Percentiles rank a stretch among this genome's conserved stretches.
phyloP scores from a whole-genome alignment of 2,888 invertebrate species.

The Heliconius ethilla region DNA sequence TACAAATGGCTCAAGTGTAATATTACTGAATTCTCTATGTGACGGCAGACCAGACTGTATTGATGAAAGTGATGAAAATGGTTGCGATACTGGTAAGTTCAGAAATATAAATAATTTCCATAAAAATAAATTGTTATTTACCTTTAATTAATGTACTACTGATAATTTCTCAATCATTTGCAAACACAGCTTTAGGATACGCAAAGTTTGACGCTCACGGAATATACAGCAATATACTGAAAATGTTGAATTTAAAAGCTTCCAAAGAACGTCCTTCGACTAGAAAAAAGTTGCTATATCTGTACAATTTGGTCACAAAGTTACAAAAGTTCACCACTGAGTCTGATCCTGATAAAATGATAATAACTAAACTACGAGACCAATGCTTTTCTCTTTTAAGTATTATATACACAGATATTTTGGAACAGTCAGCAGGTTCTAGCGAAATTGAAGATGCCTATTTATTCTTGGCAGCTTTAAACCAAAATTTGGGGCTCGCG shows the following conservation, averaged over 20 bases:
- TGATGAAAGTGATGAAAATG: constrained; percentile 67
- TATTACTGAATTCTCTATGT: constrained; percentile 61
- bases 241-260: constrained; percentile 53
- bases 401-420: constrained; percentile 54
- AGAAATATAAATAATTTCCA: not conserved
- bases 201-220: constrained; percentile 58
- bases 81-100: constrained; percentile 58
- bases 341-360: constrained; percentile 45
- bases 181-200: constrained; percentile 48
- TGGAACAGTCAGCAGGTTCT: constrained; percentile 44
- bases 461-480: constrained; percentile 54
- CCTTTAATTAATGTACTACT: not conserved
- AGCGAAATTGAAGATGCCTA: constrained; percentile 54
- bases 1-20: constrained; percentile 49
- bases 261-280: constrained; percentile 48
- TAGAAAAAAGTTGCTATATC: constrained; percentile 49
- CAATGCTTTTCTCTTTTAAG: constrained; percentile 53
- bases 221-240: constrained; percentile 54
- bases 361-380: constrained; percentile 55
- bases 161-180: constrained; percentile 5
- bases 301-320: constrained; percentile 51
- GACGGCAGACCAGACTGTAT: constrained; percentile 73
- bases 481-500: constrained; percentile 58
- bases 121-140: not conserved
- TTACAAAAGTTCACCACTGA: constrained; percentile 54